Conservation (phyloP, 2,888 invertebrate genomes). For the Heliconius sara region DNA sequence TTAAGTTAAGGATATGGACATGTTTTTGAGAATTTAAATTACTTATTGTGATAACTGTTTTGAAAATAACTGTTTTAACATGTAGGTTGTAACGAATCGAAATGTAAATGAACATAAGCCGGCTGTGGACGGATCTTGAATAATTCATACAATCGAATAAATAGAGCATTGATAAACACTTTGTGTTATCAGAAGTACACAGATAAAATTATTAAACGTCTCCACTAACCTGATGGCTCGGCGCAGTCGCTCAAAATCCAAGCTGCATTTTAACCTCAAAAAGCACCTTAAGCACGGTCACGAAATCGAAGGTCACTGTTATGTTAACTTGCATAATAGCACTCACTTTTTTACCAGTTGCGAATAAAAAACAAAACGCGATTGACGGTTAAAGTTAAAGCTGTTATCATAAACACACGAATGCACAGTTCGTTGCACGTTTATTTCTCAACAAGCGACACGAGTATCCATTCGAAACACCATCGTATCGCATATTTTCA, state of each 20-base stretch:
- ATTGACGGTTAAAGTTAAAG: conserved; percentile 76
- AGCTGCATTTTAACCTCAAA: conserved; percentile 84
- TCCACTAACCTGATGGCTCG: conserved; percentile 81
- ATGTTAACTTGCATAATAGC: conserved; percentile 80
- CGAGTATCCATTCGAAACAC: conserved; percentile 67
- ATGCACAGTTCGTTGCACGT: conserved; percentile 81
- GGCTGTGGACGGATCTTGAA: conserved; percentile 28
- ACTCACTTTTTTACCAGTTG: conserved; percentile 72
- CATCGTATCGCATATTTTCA: conserved; percentile 74
- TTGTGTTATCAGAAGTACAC: conserved; percentile 60
- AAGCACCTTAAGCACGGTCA: conserved; percentile 78
- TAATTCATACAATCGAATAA: conserved; percentile 32
- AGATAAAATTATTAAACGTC: conserved; percentile 72
- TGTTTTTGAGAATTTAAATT: not conserved
- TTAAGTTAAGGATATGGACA: not conserved
- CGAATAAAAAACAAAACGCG: conserved; percentile 75
- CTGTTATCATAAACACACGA: conserved; percentile 83
- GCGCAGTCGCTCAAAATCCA: conserved; percentile 81
- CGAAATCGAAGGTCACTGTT: conserved; percentile 81
- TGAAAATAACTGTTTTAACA: conserved; percentile 27
- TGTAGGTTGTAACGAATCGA: conserved; percentile 10
- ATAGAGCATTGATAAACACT: conserved; percentile 73
- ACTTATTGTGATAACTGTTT: not conserved
- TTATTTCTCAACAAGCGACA: conserved; percentile 75
- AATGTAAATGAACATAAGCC: conserved; percentile 32